Evolutionary conservation across 2,888 invertebrate genomes (phyloP).

Genomic region (Alitta virens): DNA sequence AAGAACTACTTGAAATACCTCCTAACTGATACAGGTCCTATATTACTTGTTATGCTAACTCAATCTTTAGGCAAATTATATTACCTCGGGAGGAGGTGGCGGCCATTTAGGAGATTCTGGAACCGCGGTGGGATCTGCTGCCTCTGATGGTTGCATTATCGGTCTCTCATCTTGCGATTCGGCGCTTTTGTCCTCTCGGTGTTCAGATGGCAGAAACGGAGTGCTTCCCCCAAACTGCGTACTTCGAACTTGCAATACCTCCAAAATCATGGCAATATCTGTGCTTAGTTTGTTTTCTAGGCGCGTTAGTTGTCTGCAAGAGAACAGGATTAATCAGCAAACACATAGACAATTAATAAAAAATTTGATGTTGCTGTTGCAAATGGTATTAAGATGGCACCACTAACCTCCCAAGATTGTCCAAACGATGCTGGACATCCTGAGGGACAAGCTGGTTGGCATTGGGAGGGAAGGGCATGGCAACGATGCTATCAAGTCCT

Average conservation of each 20-base stretch:
- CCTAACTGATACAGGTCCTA: too few relatives aligned
- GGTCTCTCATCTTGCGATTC: neutral
- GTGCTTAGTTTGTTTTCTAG: slow-evolving; percentile 53
- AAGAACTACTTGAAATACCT: too few relatives aligned
- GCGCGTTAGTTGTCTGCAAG: slow-evolving; percentile 42
- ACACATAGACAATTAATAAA: too few relatives aligned
- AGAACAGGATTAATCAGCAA: neutral
- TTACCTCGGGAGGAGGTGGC: slow-evolving; percentile 3
- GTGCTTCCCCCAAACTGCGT: neutral
- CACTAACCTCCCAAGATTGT: slow-evolving; percentile 45
- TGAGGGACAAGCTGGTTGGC: slow-evolving; percentile 21
- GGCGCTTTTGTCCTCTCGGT: neutral
- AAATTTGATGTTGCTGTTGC: too few relatives aligned
- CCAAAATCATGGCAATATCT: slow-evolving; percentile 52
- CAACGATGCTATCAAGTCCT: slow-evolving; percentile 18
- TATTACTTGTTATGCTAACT: too few relatives aligned
- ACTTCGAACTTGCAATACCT: slow-evolving; percentile 33
- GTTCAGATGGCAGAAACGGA: neutral
- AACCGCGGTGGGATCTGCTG: neutral
- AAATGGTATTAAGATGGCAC: too few relatives aligned
- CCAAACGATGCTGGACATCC: slow-evolving; percentile 48
- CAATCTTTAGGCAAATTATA: too few relatives aligned
- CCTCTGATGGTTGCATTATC: too few relatives aligned
- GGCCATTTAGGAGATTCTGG: slow-evolving; percentile 9
- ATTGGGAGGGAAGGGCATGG: neutral